A percentile compares a stretch with the other conserved stretches of the same genome.
These are phyloP conservation scores for Ctenodactylus gundi DNA, from an alignment of 2,113 vertebrate genomes.

Conservation along the genomic window DNA sequence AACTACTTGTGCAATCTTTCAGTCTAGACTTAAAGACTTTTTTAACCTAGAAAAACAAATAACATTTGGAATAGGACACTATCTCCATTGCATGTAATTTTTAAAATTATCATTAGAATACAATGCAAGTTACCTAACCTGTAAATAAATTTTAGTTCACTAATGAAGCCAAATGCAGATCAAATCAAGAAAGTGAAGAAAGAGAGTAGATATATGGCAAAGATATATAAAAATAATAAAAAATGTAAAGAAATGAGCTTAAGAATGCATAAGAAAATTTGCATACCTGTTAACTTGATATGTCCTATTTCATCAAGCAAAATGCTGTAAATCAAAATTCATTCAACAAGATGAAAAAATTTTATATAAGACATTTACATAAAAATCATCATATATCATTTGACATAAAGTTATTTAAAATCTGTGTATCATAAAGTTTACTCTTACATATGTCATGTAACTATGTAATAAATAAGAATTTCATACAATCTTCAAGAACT, in stretches of 20 bases:
- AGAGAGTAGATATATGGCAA: neutral
- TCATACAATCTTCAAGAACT: neutral
- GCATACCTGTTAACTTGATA: slow-evolving; percentile 99
- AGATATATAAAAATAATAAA: slow-evolving; percentile 27
- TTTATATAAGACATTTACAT: slow-evolving; percentile 68
- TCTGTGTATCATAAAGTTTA: neutral
- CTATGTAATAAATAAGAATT: neutral
- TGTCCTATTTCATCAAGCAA: slow-evolving; percentile 99
- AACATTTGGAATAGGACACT: neutral
- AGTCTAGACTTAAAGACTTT: neutral
- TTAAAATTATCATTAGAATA: slow-evolving; percentile 27
- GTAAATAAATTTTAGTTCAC: slow-evolving; percentile 32
- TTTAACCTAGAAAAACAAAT: slow-evolving; percentile 22
- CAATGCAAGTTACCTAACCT: neutral
- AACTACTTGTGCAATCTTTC: neutral
- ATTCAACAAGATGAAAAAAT: slow-evolving; percentile 86
- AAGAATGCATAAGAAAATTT: slow-evolving; percentile 61
- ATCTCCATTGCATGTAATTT: neutral
- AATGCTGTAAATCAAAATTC: slow-evolving; percentile 97
- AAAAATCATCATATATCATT: slow-evolving; percentile 7
- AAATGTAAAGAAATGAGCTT: neutral
- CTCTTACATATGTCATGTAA: neutral
- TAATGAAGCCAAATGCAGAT: slow-evolving; percentile 17
- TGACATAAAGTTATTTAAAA: too few relatives aligned
- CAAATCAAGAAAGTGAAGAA: slow-evolving; percentile 10